Conservation (phyloP, 2,888 invertebrate genomes). For the Lasioglossum calceatum region DNA sequence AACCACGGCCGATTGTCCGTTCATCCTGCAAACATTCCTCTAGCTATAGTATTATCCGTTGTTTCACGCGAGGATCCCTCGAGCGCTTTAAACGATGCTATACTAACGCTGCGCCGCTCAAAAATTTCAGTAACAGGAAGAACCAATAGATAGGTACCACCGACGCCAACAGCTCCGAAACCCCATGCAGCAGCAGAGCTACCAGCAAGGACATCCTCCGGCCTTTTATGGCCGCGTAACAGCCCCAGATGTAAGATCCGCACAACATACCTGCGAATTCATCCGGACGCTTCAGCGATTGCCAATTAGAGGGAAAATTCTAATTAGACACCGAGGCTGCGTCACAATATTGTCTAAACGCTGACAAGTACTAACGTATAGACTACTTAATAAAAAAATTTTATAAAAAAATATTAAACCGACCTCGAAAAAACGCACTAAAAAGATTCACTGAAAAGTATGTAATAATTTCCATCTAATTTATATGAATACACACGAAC, state of each 20-base stretch:
- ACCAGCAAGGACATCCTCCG: conserved; percentile 88
- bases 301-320: background rate
- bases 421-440: too few relatives aligned
- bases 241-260: conserved; percentile 91
- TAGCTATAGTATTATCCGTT: conserved; percentile 55
- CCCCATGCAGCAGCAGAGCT: conserved; percentile 87
- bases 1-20: conserved; percentile 92
- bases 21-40: conserved; percentile 86
- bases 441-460: too few relatives aligned
- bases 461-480: too few relatives aligned
- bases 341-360: too few relatives aligned
- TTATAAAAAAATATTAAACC: too few relatives aligned
- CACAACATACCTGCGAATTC: conserved; percentile 87
- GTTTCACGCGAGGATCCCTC: conserved; percentile 13
- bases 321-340: background rate
- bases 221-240: conserved; percentile 88
- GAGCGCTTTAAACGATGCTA: conserved; percentile 84
- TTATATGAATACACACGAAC: too few relatives aligned
- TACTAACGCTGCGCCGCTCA: conserved; percentile 87
- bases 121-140: conserved; percentile 88
- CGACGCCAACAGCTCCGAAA: conserved; percentile 87
- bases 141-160: conserved; percentile 86
- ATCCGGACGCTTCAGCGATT: background rate
- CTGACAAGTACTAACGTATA: too few relatives aligned
- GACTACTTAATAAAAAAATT: too few relatives aligned